Evolutionary conservation across 2,888 invertebrate genomes (phyloP).

Genomic region (Adelognathus sp.): DNA sequence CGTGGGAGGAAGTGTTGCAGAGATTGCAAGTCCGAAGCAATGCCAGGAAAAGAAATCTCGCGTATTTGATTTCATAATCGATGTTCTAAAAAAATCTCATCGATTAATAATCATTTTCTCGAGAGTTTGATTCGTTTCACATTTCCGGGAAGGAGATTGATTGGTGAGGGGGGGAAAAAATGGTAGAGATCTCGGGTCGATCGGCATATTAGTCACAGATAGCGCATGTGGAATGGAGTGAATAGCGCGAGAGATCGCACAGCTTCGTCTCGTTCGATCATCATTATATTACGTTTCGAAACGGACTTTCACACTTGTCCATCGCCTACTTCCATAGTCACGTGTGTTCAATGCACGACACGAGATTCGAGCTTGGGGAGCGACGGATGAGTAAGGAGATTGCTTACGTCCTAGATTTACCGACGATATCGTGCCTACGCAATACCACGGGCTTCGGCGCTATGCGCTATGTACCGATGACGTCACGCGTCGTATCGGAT

Average conservation of each 20-base stretch:
- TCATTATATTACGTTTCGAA: constrained; percentile 45
- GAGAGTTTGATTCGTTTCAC: neutral
- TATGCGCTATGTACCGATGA: neutral
- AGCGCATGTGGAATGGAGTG: neutral
- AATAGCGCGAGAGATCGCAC: constrained; percentile 14
- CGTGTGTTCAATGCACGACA: constrained; percentile 8
- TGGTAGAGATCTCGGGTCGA: neutral
- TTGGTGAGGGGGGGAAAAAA: neutral
- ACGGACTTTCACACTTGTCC: constrained; percentile 44
- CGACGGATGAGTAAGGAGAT: constrained; percentile 50
- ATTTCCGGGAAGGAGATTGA: neutral
- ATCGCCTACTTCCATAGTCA: constrained; percentile 28
- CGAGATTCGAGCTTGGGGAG: neutral
- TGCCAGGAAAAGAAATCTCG: neutral
- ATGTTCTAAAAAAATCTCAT: neutral
- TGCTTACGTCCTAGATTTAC: constrained; percentile 51
- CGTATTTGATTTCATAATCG: neutral
- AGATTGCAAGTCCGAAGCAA: constrained; percentile 7
- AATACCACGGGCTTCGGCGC: no score
- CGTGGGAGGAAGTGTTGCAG: constrained; percentile 44
- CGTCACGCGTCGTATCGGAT: constrained; percentile 6
- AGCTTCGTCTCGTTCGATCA: neutral
- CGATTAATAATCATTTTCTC: neutral
- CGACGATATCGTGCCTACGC: constrained; percentile 35
- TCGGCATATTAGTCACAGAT: neutral